phyloP scores from a whole-genome alignment of 2,888 invertebrate species.

The Cephus spinipes region DNA sequence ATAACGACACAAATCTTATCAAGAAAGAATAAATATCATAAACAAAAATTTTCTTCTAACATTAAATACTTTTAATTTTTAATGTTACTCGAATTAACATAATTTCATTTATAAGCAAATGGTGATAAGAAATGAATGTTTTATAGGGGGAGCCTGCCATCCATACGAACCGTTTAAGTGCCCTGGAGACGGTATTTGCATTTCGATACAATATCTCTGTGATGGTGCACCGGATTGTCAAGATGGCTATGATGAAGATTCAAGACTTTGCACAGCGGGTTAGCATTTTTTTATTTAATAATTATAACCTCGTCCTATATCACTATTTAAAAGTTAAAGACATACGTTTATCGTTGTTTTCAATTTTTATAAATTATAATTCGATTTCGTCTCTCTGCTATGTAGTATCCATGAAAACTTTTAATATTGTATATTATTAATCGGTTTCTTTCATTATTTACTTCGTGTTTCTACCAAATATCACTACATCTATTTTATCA shows the following conservation, averaged over 20 bases:
- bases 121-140: not conserved
- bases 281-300: conserved; percentile 45
- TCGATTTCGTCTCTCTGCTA: too few species aligned
- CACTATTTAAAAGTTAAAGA: too few species aligned
- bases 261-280: conserved; percentile 95
- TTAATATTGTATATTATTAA: too few species aligned
- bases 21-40: too few species aligned
- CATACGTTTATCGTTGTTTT: not conserved
- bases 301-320: conserved; percentile 1
- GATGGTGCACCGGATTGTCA: conserved; percentile 95
- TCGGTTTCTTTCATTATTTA: too few species aligned
- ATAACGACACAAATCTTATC: too few species aligned
- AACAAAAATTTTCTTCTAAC: too few species aligned
- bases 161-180: conserved; percentile 98
- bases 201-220: conserved; percentile 96
- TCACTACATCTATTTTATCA: too few species aligned
- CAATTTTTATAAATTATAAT: not conserved
- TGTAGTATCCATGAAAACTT: too few species aligned
- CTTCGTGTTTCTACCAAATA: too few species aligned
- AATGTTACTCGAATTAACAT: too few species aligned
- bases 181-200: conserved; percentile 93
- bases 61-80: too few species aligned
- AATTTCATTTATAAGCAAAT: not conserved
- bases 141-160: conserved; percentile 80
- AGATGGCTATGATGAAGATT: conserved; percentile 96